Evolutionary conservation across 1,140 invertebrate genomes (phyloP).

Genomic region (Drosophila ananassae): DNA sequence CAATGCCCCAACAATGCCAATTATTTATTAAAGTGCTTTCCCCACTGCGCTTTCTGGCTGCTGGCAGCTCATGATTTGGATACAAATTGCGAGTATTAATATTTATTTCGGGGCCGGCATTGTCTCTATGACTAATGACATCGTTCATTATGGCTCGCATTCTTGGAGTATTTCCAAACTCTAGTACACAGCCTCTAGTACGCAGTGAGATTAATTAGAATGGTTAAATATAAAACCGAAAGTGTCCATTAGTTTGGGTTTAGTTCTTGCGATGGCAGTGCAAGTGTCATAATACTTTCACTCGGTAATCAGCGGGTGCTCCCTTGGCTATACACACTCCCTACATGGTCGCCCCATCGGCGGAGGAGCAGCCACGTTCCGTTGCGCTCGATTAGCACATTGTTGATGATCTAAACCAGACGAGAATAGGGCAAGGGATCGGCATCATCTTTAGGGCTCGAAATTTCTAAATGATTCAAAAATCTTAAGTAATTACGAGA

Average conservation of each 20-base stretch:
- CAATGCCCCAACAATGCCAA: slow-evolving; percentile 72
- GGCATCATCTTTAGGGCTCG: slow-evolving; percentile 62
- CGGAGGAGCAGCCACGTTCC: slow-evolving; percentile 26
- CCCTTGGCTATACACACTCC: background rate
- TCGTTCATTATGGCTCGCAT: slow-evolving; percentile 80
- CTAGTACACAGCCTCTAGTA: slow-evolving; percentile 20
- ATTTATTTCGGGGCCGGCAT: slow-evolving; percentile 58
- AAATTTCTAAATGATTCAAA: slow-evolving; percentile 80
- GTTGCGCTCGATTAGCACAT: slow-evolving; percentile 69
- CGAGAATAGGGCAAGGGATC: slow-evolving; percentile 29
- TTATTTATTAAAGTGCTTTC: slow-evolving; percentile 78
- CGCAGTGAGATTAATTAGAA: slow-evolving; percentile 11
- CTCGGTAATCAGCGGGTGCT: slow-evolving; percentile 59
- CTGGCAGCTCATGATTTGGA: slow-evolving; percentile 35
- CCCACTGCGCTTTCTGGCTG: background rate
- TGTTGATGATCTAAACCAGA: slow-evolving; percentile 74
- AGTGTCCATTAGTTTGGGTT: background rate
- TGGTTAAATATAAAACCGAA: background rate
- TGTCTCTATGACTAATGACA: slow-evolving; percentile 80
- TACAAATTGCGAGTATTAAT: slow-evolving; percentile 53
- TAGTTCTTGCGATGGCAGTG: slow-evolving; percentile 48
- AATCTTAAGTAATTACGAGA: slow-evolving; percentile 82
- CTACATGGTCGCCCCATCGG: background rate
- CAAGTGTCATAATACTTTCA: slow-evolving; percentile 78
- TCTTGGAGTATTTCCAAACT: slow-evolving; percentile 77